Evolutionary conservation across 2,888 invertebrate genomes (phyloP), one percentile per base, ranked within the genome.

Genomic region (Labia minor): DNA sequence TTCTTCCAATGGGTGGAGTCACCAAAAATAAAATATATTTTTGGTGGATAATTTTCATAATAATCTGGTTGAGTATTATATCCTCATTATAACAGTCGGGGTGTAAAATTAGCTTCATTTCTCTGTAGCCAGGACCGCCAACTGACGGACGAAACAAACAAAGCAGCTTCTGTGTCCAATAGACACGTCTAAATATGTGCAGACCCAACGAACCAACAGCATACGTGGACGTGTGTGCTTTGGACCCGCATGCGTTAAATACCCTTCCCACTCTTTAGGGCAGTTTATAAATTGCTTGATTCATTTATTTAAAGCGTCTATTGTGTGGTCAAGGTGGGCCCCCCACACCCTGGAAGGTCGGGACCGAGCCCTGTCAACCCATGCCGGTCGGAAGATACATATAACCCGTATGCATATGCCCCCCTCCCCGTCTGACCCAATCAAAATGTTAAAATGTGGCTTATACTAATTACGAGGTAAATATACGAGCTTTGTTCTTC

Each of bases 71-170:
- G n/a, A 49, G 49, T 49, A 49, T 49, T 49, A 49, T 49, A 49
- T 49, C 49, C 49, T 49, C 49, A 49, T 49, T 49, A 49, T 49
- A 49, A 8, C 49, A 49, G 49, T 49, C 49, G 49, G 49, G 14
- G 49, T 49, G 49, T 49, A 16, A 49, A 49, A 49, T 49, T 49
- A 49, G 49, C 49, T 49, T 49, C 49, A 49, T 49, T 49, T 49
- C 49, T 49, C 49, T 49, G 49, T 4, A 49, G 2, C 3, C 49
- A 49, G 49, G 49, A 14, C 16, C 14, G 16, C 49, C 49, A 49
- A 49, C 49, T 49, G 49, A 49, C 49, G 49, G 49, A 49, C 49
- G 49, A 49, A 49, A 49, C 49, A 49, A 49, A 49, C 49, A 49
- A 49, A 49, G 49, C 49, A 49, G 49, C 49, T 16, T 49, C 49